Evolutionary conservation across 2,888 invertebrate genomes (phyloP).

Genomic region (Leistus spinibarbis): DNA sequence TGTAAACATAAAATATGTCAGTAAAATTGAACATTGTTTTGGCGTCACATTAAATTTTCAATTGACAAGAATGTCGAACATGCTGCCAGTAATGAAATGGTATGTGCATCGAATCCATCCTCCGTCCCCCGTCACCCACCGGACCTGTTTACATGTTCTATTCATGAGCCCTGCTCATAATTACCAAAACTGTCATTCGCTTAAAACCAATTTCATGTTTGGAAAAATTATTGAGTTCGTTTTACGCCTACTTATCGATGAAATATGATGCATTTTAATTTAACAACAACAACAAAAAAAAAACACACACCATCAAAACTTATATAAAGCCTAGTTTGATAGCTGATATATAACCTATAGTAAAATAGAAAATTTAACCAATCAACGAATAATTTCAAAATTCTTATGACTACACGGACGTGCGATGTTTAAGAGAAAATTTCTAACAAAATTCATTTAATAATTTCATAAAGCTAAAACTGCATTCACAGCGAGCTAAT

Average conservation of each 20-base stretch:
- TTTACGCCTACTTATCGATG: background rate
- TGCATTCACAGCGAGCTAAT: no score
- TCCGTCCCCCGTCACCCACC: background rate
- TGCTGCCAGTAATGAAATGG: conserved; percentile 19
- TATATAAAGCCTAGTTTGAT: background rate
- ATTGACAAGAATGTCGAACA: conserved; percentile 31
- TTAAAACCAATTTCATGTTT: background rate
- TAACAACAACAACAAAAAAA: no score
- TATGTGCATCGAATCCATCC: background rate
- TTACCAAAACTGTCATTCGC: background rate
- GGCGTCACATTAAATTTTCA: conserved; percentile 27
- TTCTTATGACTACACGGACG: no score
- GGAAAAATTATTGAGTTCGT: background rate
- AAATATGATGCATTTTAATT: background rate
- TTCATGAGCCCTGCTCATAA: background rate
- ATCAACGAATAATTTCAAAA: no score
- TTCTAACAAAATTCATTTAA: no score
- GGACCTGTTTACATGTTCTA: background rate
- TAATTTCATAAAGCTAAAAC: no score
- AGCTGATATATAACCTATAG: no score
- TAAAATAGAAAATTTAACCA: no score
- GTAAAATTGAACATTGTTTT: background rate
- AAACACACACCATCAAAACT: background rate
- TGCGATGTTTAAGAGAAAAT: no score
- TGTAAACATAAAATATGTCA: background rate